A percentile compares a stretch with the other conserved stretches of the same genome.
These are phyloP conservation scores for Brachionus koreanus DNA, from an alignment of 1,140 invertebrate species.

Conservation along the genomic window DNA sequence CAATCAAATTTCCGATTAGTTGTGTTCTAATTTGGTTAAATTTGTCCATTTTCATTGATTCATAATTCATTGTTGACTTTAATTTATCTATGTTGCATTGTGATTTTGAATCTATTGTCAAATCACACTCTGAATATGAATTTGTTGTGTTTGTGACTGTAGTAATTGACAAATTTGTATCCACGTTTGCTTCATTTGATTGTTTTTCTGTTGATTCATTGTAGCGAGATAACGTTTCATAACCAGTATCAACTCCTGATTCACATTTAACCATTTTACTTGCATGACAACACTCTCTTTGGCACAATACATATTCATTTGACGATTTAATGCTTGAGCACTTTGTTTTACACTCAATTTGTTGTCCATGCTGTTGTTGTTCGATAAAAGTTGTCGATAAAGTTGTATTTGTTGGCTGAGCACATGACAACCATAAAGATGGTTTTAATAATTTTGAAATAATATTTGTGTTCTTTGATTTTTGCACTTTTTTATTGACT, in stretches of 20 bases:
- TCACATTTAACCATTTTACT: neutral
- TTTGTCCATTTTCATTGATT: slow-evolving; percentile 2
- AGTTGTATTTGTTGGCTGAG: slow-evolving; percentile 9
- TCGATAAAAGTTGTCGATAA: neutral
- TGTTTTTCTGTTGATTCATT: neutral
- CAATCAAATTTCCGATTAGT: slow-evolving; percentile 20
- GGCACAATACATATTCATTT: slow-evolving; percentile 1
- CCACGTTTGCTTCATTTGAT: neutral
- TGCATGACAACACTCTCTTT: neutral
- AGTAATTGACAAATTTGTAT: neutral
- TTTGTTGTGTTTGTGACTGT: slow-evolving; percentile 19
- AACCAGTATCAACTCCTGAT: neutral
- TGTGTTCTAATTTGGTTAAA: slow-evolving; percentile 10
- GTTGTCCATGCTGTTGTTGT: neutral
- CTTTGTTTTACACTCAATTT: neutral
- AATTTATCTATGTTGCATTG: neutral
- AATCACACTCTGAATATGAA: slow-evolving; percentile 8
- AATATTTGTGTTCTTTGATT: neutral
- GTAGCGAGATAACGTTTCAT: slow-evolving; percentile 22
- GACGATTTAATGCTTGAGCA: neutral
- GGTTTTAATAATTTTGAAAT: neutral
- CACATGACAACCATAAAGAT: neutral
- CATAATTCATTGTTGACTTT: neutral
- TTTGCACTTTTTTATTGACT: neutral
- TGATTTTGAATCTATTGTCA: neutral